Percentiles rank a stretch among this genome's conserved stretches.
Evolutionary conservation across 2,888 invertebrate species (phyloP).

Genomic region (Xanthia icteritia): DNA sequence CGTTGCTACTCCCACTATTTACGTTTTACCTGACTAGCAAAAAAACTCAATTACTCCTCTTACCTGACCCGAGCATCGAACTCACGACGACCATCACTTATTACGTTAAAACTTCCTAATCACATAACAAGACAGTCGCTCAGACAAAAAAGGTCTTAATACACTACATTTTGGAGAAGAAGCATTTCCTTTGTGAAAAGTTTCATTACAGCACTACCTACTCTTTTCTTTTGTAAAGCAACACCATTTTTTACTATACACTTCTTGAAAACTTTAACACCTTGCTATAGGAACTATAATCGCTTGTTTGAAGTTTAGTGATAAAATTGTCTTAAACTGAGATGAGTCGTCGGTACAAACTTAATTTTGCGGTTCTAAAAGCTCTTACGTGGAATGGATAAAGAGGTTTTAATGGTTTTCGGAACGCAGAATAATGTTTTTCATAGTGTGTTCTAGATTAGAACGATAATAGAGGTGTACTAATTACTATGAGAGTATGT

Average conservation of each 20-base stretch:
- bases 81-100: constrained; percentile 2
- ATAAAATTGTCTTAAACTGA: constrained; percentile 40
- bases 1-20: no score
- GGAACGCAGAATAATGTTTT: constrained; percentile 34
- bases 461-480: constrained; percentile 37
- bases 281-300: constrained; percentile 10
- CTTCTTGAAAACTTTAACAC: neutral
- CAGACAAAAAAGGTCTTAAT: constrained; percentile 33
- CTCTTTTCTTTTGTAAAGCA: constrained; percentile 44
- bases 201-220: constrained; percentile 51
- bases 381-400: constrained; percentile 6
- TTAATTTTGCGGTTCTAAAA: constrained; percentile 40
- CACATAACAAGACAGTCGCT: constrained; percentile 22
- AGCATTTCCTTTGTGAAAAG: constrained; percentile 53
- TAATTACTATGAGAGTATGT: constrained; percentile 52
- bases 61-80: constrained; percentile 5
- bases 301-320: neutral
- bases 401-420: neutral
- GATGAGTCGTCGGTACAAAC: constrained; percentile 48
- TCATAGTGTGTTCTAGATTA: constrained; percentile 26
- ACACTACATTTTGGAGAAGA: constrained; percentile 42
- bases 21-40: neutral
- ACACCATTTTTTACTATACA: constrained; percentile 31
- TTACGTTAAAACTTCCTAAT: constrained; percentile 23
- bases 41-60: constrained; percentile 14